Evolutionary conservation across 2,113 vertebrate species (phyloP), one percentile per base, ranked within the genome.

Genomic region (Edolisoma coerulescens): DNA sequence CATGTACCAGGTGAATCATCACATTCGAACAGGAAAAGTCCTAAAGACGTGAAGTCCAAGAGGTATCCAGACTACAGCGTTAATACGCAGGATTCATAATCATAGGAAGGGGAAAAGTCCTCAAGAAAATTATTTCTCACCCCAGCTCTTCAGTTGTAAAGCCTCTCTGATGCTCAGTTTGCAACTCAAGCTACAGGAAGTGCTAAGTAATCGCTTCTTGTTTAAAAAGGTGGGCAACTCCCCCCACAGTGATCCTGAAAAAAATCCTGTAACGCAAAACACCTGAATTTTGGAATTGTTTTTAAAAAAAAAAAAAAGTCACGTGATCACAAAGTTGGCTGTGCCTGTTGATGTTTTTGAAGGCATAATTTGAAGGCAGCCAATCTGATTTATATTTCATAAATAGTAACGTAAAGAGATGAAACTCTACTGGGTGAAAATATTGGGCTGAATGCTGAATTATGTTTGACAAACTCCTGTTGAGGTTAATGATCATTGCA

Each of bases 21-120:
- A 89, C 88, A 93, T 93, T 95, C 2, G 3, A 92, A 95, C 87
- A 87, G 94, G 59, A 78, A 41, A 75, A 56, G 57, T 64, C 75
- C 50, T 89, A 50, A 88, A 92, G 94, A 86, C 56, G 42, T 57
- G 59, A 86, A 92, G 88, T 88, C 93, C 91, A 47, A 92, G 87
- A 95, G 87, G 81, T 89, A 89, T 92, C 87, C 80, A 87, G 87
- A n/a, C 87, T 93, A 91, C 78, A 91, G 90, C 20, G 7, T 91
- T 84, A 87, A 76, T 79, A 83, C 9, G 82, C 77, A 87, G 69
- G 59, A 61, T 89, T 78, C 47, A 54, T 79, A 76, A 56, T 83
- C 41, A n/a, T 50, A 70, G 4, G 33, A 60, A 52, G 41, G 84
- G 77, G 41, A 37, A 80, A 94, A 70, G 30, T 86, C 82, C 75